Conservation (phyloP, 2,113 vertebrate genomes). For the Phyllopteryx taeniolatus region DNA sequence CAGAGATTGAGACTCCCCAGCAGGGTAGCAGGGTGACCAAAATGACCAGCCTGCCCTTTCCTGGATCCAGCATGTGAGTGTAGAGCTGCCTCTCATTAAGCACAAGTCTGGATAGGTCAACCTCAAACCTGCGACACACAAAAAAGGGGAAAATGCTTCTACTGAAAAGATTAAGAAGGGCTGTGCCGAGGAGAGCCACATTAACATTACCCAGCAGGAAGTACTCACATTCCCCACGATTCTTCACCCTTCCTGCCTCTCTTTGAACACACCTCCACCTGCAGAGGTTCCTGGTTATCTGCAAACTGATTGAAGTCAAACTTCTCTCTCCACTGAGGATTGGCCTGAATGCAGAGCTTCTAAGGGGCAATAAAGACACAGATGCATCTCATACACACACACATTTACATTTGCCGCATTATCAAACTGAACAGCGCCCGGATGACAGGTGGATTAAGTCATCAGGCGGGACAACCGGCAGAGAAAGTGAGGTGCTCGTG, state of each 20-base stretch:
- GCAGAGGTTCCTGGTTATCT: conserved; percentile 89
- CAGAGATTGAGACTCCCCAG: conserved; percentile 83
- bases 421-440: conserved; percentile 52
- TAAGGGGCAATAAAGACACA: conserved; percentile 67
- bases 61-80: conserved; percentile 69
- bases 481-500: conserved; percentile 52
- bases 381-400: conserved; percentile 31
- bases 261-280: conserved; percentile 89
- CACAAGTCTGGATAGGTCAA: conserved; percentile 78
- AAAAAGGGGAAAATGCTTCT: conserved; percentile 16
- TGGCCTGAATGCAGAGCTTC: conserved; percentile 92
- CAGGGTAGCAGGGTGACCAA: conserved; percentile 80
- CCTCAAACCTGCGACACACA: conserved; percentile 77
- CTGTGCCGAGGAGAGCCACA: conserved; percentile 30
- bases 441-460: conserved; percentile 68
- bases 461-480: conserved; percentile 48
- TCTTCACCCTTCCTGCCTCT: conserved; percentile 87
- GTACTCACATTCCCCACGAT: conserved; percentile 89
- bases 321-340: conserved; percentile 95
- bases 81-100: conserved; percentile 78
- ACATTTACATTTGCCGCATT: conserved; percentile 53
- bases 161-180: conserved; percentile 14
- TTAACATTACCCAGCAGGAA: conserved; percentile 21
- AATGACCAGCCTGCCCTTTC: conserved; percentile 80
- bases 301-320: conserved; percentile 98